A percentile compares a stretch with the other conserved stretches of the same genome.
phyloP scores from a whole-genome alignment of 2,888 invertebrate genomes.

The Pristionchus arcanus region DNA sequence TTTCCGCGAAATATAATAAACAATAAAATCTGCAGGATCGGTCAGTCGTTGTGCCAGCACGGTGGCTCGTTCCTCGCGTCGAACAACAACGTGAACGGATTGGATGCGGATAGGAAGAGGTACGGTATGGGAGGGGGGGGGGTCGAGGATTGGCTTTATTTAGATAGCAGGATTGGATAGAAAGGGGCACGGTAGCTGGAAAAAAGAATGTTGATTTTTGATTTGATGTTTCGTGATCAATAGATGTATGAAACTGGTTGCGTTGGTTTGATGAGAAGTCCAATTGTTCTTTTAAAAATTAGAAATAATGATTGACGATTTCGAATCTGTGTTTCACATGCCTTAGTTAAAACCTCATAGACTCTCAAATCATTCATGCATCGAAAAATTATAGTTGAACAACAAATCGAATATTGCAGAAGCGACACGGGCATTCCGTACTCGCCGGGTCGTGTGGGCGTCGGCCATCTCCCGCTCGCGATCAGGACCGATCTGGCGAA shows the following conservation, averaged over 20 bases:
- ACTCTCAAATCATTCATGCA: neutral
- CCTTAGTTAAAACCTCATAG: constrained; percentile 56
- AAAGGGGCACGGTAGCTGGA: too few species aligned
- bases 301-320: too few species aligned
- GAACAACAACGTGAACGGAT: constrained; percentile 55
- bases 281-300: too few species aligned
- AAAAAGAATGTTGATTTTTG: too few species aligned
- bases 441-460: constrained; percentile 81
- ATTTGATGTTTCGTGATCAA: too few species aligned
- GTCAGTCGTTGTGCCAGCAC: constrained; percentile 83
- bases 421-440: constrained; percentile 57
- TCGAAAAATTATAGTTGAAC: neutral
- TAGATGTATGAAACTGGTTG: too few species aligned
- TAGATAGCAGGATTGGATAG: too few species aligned
- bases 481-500: constrained; percentile 85
- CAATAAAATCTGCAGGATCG: constrained; percentile 81
- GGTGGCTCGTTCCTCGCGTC: constrained; percentile 77
- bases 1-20: neutral
- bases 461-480: constrained; percentile 84
- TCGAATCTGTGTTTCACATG: neutral
- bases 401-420: neutral
- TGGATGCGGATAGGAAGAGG: constrained; percentile 54
- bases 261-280: too few species aligned
- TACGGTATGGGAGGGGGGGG: neutral
- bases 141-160: constrained; percentile 45